Conservation (phyloP, 2,113 vertebrate genomes). For the Lipotes vexillifer region DNA sequence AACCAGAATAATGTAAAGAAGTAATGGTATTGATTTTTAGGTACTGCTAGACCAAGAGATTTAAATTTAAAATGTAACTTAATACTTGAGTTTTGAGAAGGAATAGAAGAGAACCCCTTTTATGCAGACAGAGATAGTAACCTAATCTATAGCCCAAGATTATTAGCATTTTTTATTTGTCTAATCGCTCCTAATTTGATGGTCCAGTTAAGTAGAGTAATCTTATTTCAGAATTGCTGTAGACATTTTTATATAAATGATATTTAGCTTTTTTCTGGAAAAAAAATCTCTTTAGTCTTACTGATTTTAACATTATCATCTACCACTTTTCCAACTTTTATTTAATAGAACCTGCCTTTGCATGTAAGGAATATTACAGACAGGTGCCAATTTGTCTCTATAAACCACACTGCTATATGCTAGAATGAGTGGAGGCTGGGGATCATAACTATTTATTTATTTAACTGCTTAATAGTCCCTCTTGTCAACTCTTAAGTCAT, state of each 20-base stretch:
- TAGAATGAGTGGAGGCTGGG: background rate
- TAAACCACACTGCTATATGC: background rate
- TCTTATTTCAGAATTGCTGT: background rate
- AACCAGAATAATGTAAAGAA: background rate
- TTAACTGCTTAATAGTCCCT: background rate
- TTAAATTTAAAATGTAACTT: background rate
- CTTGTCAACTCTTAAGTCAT: background rate
- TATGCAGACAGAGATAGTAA: background rate
- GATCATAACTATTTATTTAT: background rate
- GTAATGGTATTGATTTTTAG: background rate
- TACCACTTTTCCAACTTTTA: background rate
- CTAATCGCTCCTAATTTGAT: background rate
- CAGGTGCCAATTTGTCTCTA: background rate
- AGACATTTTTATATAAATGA: slow-evolving; percentile 10
- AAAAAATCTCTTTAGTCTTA: background rate
- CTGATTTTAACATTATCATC: background rate
- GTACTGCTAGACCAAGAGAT: background rate
- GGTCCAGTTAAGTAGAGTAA: background rate
- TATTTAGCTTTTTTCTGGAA: background rate
- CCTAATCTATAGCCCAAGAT: background rate
- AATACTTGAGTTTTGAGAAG: background rate
- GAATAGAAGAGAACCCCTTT: background rate
- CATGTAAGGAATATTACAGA: background rate
- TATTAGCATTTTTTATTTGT: background rate
- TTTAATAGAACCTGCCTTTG: background rate